Percentiles rank a stretch among this genome's conserved stretches.
Evolutionary conservation across 2,113 vertebrate genomes (phyloP).

Genomic region (Sinocyclocheilus maitianheensis): DNA sequence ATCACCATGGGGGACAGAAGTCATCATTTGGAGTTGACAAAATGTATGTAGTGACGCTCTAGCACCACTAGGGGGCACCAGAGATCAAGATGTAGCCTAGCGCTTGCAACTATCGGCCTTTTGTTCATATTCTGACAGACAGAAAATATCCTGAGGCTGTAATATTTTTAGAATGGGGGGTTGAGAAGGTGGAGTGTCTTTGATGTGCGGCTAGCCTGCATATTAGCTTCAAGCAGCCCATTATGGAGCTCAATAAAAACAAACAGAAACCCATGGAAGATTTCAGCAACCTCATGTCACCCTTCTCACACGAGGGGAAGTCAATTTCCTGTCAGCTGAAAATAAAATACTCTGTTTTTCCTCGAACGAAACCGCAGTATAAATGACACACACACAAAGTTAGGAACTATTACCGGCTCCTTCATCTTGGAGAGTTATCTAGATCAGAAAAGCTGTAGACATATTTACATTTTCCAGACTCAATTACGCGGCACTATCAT

Average conservation of each 20-base stretch:
- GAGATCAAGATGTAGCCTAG: conserved; percentile 30
- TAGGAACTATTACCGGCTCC: conserved; percentile 64
- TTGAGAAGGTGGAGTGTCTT: conserved; percentile 45
- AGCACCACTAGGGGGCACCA: conserved; percentile 68
- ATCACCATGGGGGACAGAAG: background rate
- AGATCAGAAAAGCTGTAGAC: conserved; percentile 56
- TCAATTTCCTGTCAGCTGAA: conserved; percentile 71
- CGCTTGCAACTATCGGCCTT: conserved; percentile 37
- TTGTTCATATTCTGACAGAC: conserved; percentile 57
- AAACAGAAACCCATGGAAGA: conserved; percentile 62
- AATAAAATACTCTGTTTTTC: conserved; percentile 59
- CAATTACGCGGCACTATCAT: conserved; percentile 65
- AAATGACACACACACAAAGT: conserved; percentile 62
- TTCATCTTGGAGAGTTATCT: conserved; percentile 61
- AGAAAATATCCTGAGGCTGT: conserved; percentile 59
- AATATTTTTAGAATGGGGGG: conserved; percentile 52
- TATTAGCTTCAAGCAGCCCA: conserved; percentile 59
- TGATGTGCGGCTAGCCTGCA: conserved; percentile 53
- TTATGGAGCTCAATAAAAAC: conserved; percentile 68
- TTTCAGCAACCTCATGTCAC: conserved; percentile 57
- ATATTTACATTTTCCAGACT: conserved; percentile 65
- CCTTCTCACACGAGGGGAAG: conserved; percentile 49
- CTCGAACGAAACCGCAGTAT: conserved; percentile 48
- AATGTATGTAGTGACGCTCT: conserved; percentile 10
- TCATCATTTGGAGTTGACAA: background rate